phyloP scores from a whole-genome alignment of 1,140 invertebrate genomes.

The Triops cancriformis region DNA sequence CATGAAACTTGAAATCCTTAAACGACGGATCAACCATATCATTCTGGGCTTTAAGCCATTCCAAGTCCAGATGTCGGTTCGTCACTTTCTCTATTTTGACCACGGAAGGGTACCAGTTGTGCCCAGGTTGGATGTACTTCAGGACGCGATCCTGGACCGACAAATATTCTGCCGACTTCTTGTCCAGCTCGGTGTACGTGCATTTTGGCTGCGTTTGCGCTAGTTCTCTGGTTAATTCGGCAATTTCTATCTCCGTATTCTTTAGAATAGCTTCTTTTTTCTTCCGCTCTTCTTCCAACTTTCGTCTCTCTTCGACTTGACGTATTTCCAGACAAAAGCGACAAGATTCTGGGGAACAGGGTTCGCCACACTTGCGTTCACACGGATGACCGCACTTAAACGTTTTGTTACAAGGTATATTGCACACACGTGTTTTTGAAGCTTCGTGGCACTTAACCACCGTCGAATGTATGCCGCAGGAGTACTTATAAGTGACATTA shows the following conservation, averaged over 20 bases:
- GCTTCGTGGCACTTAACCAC: background rate
- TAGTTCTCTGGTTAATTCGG: background rate
- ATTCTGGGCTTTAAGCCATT: background rate
- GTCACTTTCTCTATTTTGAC: slow-evolving; percentile 15
- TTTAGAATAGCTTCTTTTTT: background rate
- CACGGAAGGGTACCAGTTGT: slow-evolving; percentile 23
- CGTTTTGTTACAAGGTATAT: background rate
- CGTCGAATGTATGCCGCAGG: background rate
- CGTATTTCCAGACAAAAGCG: background rate
- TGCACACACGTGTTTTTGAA: background rate
- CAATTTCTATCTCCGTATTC: background rate
- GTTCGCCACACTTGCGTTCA: background rate
- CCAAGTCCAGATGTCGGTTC: background rate
- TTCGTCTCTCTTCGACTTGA: slow-evolving; percentile 11
- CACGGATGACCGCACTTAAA: slow-evolving; percentile 1
- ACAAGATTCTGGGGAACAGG: background rate
- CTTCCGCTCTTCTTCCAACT: background rate
- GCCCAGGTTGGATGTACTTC: slow-evolving; percentile 25
- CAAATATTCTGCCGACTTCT: slow-evolving; percentile 19
- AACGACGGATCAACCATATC: slow-evolving; percentile 16
- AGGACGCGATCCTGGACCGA: slow-evolving; percentile 21
- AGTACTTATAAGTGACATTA: background rate
- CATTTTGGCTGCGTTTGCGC: background rate
- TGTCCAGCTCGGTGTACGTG: background rate
- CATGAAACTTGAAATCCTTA: slow-evolving; percentile 22